Percentiles rank a stretch among this genome's conserved stretches.
These are phyloP conservation scores for Drosophila paramelanica DNA, from an alignment of 2,888 invertebrate genomes.

Conservation along the genomic window DNA sequence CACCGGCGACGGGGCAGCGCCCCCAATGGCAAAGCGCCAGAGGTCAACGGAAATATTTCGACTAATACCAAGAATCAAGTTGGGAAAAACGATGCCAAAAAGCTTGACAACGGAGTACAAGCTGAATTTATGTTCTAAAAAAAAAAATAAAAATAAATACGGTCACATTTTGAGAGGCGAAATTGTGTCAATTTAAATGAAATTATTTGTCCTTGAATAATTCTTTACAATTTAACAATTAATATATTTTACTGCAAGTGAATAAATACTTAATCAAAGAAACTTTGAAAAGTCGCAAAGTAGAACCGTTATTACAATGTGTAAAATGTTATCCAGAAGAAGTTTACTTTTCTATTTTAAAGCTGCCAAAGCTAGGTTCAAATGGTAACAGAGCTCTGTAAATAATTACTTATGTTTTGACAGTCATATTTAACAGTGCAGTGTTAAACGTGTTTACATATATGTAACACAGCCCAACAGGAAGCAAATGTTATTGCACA, in stretches of 20 bases:
- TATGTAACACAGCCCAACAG: not conserved
- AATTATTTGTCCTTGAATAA: not conserved
- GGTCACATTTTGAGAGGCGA: not conserved
- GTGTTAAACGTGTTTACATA: not conserved
- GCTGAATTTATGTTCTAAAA: slow-evolving; percentile 28
- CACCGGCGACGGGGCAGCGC: slow-evolving; percentile 21
- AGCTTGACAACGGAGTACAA: slow-evolving; percentile 40
- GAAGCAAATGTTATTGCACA: not conserved
- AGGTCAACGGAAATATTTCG: slow-evolving; percentile 48
- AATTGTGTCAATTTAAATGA: slow-evolving; percentile 4
- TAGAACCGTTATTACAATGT: too few species aligned
- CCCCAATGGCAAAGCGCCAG: slow-evolving; percentile 49
- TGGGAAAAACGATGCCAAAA: slow-evolving; percentile 36
- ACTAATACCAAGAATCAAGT: slow-evolving; percentile 32
- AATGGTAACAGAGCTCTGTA: too few species aligned
- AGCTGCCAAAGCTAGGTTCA: too few species aligned
- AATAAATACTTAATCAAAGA: too few species aligned
- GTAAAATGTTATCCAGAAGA: too few species aligned
- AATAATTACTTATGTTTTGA: too few species aligned
- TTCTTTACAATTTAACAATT: too few species aligned
- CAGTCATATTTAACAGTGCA: not conserved
- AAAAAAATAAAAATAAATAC: too few species aligned
- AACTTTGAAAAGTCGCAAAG: not conserved
- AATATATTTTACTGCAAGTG: too few species aligned
- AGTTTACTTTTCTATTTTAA: too few species aligned